Percentiles rank a stretch among this genome's conserved stretches.
Evolutionary conservation across 2,888 invertebrate genomes (phyloP).

Genomic region (Agrypnus murinus): DNA sequence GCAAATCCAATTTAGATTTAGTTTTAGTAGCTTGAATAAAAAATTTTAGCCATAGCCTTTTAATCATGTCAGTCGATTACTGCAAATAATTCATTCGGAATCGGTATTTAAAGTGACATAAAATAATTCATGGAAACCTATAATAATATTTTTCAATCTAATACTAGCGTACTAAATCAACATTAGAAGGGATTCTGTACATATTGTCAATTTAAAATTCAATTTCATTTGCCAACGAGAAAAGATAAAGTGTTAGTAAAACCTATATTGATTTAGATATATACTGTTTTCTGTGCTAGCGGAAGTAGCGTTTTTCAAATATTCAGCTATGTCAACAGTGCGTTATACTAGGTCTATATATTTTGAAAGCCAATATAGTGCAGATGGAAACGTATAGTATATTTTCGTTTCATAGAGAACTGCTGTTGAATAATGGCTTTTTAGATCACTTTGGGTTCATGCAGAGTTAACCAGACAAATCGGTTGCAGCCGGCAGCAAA

Average conservation of each 20-base stretch:
- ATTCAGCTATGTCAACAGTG: neutral
- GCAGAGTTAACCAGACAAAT: conserved; percentile 23
- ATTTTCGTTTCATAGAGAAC: conserved; percentile 13
- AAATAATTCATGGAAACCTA: too few relatives aligned
- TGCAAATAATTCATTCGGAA: too few relatives aligned
- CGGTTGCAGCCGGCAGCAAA: conserved; percentile 17
- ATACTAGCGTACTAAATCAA: too few relatives aligned
- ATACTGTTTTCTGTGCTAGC: neutral
- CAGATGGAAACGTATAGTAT: conserved; percentile 16
- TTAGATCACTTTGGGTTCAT: conserved; percentile 17
- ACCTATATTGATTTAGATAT: conserved; percentile 1
- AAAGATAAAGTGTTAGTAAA: neutral
- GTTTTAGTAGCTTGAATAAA: too few relatives aligned
- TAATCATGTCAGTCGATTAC: too few relatives aligned
- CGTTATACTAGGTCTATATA: conserved; percentile 4
- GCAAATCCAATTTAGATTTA: too few relatives aligned
- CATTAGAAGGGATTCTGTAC: neutral
- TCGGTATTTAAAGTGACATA: too few relatives aligned
- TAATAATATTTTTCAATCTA: too few relatives aligned
- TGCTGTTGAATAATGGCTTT: conserved; percentile 14
- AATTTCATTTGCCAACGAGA: neutral
- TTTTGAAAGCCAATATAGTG: conserved; percentile 2
- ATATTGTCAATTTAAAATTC: neutral
- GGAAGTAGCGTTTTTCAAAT: neutral
- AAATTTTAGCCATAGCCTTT: too few relatives aligned